phyloP scores from a whole-genome alignment of 2,797 vertebrate species.

The Eospalax fontanierii region DNA sequence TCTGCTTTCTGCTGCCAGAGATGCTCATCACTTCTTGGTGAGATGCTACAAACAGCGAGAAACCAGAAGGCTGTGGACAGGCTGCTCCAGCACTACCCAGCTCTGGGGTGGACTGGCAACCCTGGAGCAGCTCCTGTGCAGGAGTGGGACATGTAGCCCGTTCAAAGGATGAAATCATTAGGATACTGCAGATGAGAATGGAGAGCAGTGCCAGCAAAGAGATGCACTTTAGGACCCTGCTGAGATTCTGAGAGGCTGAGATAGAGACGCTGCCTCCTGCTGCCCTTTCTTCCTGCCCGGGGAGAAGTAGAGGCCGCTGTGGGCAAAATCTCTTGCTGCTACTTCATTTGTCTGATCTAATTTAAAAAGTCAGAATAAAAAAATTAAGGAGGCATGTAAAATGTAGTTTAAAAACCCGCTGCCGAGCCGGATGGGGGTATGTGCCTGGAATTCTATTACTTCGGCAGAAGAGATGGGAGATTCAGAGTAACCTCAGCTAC shows the following conservation, averaged over 20 bases:
- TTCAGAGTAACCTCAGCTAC: neutral
- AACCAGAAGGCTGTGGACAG: constrained; percentile 93
- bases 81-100: constrained; percentile 95
- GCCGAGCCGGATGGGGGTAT: neutral
- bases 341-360: neutral
- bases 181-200: neutral
- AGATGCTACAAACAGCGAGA: constrained; percentile 95
- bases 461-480: neutral
- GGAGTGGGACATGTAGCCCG: neutral
- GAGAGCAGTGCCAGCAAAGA: neutral
- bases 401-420: neutral
- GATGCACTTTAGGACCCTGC: neutral
- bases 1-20: constrained; percentile 91
- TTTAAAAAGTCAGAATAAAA: neutral
- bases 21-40: constrained; percentile 97
- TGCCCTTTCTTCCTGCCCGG: neutral
- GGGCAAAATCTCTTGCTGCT: neutral
- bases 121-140: constrained; percentile 83
- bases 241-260: neutral
- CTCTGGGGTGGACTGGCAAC: constrained; percentile 94
- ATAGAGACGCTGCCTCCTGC: neutral
- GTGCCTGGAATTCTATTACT: neutral
- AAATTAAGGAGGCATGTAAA: neutral
- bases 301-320: neutral
- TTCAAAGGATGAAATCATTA: neutral